A percentile compares a stretch with the other conserved stretches of the same genome.
These are phyloP conservation scores for Bhutanitis thaidina DNA, from an alignment of 2,888 invertebrate species.

Conservation along the genomic window DNA sequence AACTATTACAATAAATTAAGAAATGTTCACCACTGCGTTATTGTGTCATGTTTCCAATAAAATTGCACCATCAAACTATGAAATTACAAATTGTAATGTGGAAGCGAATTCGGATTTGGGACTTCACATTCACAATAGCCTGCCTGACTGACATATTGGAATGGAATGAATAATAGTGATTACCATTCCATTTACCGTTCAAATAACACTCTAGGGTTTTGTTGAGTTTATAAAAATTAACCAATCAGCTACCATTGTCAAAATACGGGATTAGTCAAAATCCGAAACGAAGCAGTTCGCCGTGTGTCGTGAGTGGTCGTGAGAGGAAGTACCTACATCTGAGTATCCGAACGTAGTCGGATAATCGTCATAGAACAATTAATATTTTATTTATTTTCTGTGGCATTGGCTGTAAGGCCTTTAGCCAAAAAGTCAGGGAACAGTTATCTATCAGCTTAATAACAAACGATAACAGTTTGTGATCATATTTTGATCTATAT, in stretches of 20 bases:
- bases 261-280: conserved; percentile 12
- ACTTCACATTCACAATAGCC: conserved; percentile 35
- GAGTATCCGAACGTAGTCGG: conserved; percentile 6
- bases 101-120: conserved; percentile 44
- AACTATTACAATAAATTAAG: conserved; percentile 32
- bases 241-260: conserved; percentile 18
- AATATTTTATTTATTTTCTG: too few relatives aligned
- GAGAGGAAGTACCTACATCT: background rate
- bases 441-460: too few relatives aligned
- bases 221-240: conserved; percentile 14
- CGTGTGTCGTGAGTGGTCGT: too few relatives aligned
- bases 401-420: too few relatives aligned
- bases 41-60: conserved; percentile 37
- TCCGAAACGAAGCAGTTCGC: conserved; percentile 3
- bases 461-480: too few relatives aligned
- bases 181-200: conserved; percentile 2
- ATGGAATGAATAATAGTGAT: conserved; percentile 31
- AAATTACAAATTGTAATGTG: conserved; percentile 38
- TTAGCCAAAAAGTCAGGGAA: too few relatives aligned
- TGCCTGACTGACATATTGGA: conserved; percentile 70
- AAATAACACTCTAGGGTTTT: conserved; percentile 10
- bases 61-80: conserved; percentile 42
- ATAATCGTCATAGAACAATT: too few relatives aligned
- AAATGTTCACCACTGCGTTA: conserved; percentile 34
- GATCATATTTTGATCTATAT: too few relatives aligned